A percentile compares a stretch with the other conserved stretches of the same genome.
Conservation (phyloP, 2,797 vertebrate species). For the Erithacus rubecula region DNA sequence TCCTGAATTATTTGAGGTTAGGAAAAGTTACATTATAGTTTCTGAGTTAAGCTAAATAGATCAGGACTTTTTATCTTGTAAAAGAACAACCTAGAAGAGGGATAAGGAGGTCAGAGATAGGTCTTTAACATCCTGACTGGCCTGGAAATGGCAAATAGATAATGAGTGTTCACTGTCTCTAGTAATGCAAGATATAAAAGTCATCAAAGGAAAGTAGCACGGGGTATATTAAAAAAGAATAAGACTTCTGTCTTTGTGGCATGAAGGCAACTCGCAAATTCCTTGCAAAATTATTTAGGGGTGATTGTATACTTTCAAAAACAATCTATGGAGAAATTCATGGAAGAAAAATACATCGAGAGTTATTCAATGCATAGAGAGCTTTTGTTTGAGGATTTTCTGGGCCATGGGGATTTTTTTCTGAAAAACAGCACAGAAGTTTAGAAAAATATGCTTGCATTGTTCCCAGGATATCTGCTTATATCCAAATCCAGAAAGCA, state of each 20-base stretch:
- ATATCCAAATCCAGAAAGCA: background rate
- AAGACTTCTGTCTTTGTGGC: background rate
- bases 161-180: background rate
- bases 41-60: constrained; percentile 43
- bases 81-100: background rate
- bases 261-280: background rate
- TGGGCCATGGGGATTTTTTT: background rate
- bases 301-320: background rate
- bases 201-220: background rate
- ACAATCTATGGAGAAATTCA: background rate
- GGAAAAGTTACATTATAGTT: constrained; percentile 35
- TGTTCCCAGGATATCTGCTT: background rate
- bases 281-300: background rate
- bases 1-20: constrained; percentile 46
- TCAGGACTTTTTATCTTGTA: constrained; percentile 27
- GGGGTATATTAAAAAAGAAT: background rate
- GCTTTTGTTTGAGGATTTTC: background rate
- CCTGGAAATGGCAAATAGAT: constrained; percentile 10
- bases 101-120: constrained; percentile 8
- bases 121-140: constrained; percentile 9
- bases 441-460: background rate
- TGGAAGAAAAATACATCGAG: background rate
- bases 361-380: background rate
- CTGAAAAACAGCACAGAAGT: background rate
- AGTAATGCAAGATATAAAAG: background rate